Conservation (phyloP, 1,140 invertebrate genomes). For the Bombus difficillimus region DNA sequence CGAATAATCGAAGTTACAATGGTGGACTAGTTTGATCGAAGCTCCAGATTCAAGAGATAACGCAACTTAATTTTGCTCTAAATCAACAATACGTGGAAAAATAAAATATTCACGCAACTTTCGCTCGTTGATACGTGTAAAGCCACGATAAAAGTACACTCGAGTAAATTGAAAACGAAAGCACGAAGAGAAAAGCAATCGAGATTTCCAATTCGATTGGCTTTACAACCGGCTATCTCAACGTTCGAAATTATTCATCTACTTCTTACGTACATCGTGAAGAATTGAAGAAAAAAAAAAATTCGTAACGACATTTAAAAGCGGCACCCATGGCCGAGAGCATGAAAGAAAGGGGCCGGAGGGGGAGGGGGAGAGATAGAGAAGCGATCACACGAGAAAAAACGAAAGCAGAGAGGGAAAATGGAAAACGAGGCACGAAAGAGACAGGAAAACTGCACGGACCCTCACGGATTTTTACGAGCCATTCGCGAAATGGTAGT, state of each 20-base stretch:
- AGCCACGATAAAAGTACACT: neutral
- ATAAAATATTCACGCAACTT: neutral
- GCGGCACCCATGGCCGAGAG: no score
- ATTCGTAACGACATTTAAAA: neutral
- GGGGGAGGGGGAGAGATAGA: no score
- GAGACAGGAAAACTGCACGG: constrained; percentile 59
- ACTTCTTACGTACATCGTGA: neutral
- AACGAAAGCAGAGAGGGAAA: neutral
- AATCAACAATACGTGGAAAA: neutral
- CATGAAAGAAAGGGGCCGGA: neutral
- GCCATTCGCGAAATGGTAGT: constrained; percentile 69
- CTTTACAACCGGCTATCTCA: neutral
- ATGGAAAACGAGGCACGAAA: neutral
- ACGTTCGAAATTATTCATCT: constrained; percentile 4
- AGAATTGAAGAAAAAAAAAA: neutral
- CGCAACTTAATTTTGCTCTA: neutral
- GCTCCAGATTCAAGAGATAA: neutral
- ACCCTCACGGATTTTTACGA: constrained; percentile 73
- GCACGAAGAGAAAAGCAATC: neutral
- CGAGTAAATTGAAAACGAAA: neutral
- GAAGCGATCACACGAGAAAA: neutral
- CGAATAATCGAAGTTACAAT: constrained; percentile 9
- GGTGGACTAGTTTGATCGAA: neutral
- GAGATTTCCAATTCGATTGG: neutral
- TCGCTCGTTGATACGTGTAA: no score